These are phyloP conservation scores for Pogona vitticeps DNA, from an alignment of 2,113 vertebrate genomes.

Conservation along the genomic window DNA sequence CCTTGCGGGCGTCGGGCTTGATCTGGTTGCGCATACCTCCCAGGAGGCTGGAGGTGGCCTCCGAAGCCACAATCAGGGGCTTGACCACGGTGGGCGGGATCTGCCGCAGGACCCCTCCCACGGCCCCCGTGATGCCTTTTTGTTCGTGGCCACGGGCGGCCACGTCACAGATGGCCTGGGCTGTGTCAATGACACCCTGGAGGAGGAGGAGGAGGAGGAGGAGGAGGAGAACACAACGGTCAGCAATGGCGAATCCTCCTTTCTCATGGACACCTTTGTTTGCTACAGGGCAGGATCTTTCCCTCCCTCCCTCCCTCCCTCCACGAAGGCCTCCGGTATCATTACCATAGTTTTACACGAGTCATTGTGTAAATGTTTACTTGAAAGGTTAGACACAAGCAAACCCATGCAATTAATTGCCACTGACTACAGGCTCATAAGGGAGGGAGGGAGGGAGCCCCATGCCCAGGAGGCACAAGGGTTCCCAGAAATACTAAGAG, in stretches of 20 bases:
- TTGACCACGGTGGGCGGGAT: conserved; percentile 91
- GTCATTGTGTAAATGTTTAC: no score
- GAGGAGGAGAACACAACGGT: not conserved
- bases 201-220: not conserved
- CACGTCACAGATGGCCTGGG: conserved; percentile 90
- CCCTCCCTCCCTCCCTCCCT: not conserved
- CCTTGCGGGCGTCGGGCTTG: conserved; percentile 77
- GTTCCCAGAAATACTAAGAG: no score
- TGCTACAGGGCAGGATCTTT: not conserved
- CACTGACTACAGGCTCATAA: no score
- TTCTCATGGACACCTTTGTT: no score
- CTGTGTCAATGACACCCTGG: conserved; percentile 90
- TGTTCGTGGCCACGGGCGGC: conserved; percentile 90
- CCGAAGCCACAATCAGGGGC: conserved; percentile 89
- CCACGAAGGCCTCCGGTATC: not conserved
- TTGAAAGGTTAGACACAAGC: no score
- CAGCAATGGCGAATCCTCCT: no score
- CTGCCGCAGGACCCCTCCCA: conserved; percentile 92
- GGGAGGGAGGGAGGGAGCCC: no score
- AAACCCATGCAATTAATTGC: no score
- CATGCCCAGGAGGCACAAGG: no score
- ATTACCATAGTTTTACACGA: no score
- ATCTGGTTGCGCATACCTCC: conserved; percentile 89
- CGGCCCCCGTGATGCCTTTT: conserved; percentile 90
- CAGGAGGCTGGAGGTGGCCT: conserved; percentile 90